phyloP scores from a whole-genome alignment of 1,140 invertebrate species.

The Kradibia gibbosae region DNA sequence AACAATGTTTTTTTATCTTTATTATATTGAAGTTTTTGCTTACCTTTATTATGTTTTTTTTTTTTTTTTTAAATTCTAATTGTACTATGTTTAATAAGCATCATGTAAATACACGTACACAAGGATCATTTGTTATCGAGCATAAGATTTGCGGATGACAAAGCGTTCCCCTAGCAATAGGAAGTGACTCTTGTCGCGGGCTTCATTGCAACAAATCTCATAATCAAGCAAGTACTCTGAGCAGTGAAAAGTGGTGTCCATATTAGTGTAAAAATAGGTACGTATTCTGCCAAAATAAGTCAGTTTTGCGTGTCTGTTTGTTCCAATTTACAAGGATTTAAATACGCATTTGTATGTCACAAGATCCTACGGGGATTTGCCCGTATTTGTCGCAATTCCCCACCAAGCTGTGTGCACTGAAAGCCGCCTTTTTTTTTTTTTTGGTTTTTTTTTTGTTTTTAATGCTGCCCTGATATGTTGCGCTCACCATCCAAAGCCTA shows the following conservation, averaged over 20 bases:
- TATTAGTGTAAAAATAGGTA: slow-evolving; percentile 54
- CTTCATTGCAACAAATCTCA: slow-evolving; percentile 6
- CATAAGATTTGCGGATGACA: background rate
- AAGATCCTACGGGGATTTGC: slow-evolving; percentile 31
- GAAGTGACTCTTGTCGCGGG: slow-evolving; percentile 43
- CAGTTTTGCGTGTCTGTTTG: slow-evolving; percentile 55
- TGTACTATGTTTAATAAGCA: background rate
- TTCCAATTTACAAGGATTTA: slow-evolving; percentile 46
- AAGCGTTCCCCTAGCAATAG: background rate
- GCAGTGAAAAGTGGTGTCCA: slow-evolving; percentile 19
- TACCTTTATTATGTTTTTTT: background rate
- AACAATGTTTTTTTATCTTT: background rate
- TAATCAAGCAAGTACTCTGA: slow-evolving; percentile 15
- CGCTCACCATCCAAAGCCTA: slow-evolving; percentile 30
- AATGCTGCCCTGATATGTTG: slow-evolving; percentile 17
- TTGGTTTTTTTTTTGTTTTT: no score
- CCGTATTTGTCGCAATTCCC: background rate
- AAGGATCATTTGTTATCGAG: background rate
- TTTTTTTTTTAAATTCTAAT: background rate
- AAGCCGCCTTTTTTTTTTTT: slow-evolving; percentile 25
- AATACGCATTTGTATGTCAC: no score
- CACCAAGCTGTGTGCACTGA: slow-evolving; percentile 26
- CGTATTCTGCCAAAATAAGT: slow-evolving; percentile 52
- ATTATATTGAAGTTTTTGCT: slow-evolving; percentile 2
- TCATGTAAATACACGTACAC: background rate